phyloP scores from a whole-genome alignment of 2,888 invertebrate species.

The Peribatodes rhomboidaria region DNA sequence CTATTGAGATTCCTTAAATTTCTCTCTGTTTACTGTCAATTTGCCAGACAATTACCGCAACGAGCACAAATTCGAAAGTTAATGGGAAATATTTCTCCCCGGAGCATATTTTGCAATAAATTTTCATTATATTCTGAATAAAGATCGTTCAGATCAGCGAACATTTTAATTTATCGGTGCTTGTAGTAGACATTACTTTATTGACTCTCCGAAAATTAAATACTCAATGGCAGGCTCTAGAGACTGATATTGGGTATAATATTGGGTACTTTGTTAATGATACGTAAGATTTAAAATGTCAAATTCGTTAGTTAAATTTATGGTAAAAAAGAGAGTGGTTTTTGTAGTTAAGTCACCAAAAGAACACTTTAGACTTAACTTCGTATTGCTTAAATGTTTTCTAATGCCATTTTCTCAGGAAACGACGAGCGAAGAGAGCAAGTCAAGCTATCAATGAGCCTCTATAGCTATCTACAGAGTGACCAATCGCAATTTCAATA shows the following conservation, averaged over 20 bases:
- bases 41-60: constrained; percentile 19
- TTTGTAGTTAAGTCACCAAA: no score
- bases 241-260: constrained; percentile 1
- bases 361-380: no score
- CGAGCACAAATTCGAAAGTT: constrained; percentile 11
- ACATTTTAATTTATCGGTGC: constrained; percentile 28
- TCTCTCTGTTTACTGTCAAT: constrained; percentile 3
- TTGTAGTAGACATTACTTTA: constrained; percentile 21
- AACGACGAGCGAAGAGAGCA: no score
- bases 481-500: no score
- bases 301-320: background rate
- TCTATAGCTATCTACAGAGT: no score
- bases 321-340: background rate
- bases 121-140: constrained; percentile 31
- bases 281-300: background rate
- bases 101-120: constrained; percentile 26
- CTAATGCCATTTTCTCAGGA: no score
- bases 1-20: background rate
- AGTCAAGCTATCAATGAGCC: no score
- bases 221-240: background rate
- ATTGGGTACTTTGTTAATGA: constrained; percentile 3
- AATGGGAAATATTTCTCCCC: constrained; percentile 26
- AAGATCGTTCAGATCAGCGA: constrained; percentile 30
- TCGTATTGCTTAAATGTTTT: no score
- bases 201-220: constrained; percentile 23